Conservation (phyloP, 2,888 invertebrate genomes). For the Bhutanitis thaidina region DNA sequence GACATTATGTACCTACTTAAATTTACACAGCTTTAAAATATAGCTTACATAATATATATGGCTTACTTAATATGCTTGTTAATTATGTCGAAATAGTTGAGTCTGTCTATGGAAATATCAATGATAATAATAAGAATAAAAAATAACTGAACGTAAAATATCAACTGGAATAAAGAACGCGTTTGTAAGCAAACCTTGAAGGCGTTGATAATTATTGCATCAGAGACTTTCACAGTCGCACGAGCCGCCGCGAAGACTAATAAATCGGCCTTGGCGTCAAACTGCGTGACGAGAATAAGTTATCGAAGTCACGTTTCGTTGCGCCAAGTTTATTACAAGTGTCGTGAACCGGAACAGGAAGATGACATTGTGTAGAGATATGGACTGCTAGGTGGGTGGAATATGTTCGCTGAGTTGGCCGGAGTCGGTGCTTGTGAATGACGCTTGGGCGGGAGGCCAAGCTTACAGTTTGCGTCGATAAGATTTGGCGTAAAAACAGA, state of each 20-base stretch:
- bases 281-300: constrained; percentile 35
- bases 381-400: constrained; percentile 39
- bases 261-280: constrained; percentile 28
- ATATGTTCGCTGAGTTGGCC: constrained; percentile 37
- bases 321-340: constrained; percentile 31
- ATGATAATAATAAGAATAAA: too few species aligned
- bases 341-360: constrained; percentile 59
- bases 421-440: constrained; percentile 40
- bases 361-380: constrained; percentile 38
- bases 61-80: too few species aligned
- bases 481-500: constrained; percentile 53
- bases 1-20: background rate
- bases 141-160: background rate
- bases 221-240: constrained; percentile 35
- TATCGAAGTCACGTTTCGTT: constrained; percentile 34
- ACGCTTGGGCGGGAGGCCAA: constrained; percentile 42
- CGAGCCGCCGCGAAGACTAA: constrained; percentile 26
- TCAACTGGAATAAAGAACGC: constrained; percentile 22
- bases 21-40: too few species aligned
- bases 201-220: constrained; percentile 33
- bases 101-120: too few species aligned
- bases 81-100: too few species aligned
- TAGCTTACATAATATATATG: too few species aligned
- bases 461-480: constrained; percentile 28
- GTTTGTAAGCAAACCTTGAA: constrained; percentile 33